Evolutionary conservation across 2,113 vertebrate genomes (phyloP).

Genomic region (Lanius ludovicianus): DNA sequence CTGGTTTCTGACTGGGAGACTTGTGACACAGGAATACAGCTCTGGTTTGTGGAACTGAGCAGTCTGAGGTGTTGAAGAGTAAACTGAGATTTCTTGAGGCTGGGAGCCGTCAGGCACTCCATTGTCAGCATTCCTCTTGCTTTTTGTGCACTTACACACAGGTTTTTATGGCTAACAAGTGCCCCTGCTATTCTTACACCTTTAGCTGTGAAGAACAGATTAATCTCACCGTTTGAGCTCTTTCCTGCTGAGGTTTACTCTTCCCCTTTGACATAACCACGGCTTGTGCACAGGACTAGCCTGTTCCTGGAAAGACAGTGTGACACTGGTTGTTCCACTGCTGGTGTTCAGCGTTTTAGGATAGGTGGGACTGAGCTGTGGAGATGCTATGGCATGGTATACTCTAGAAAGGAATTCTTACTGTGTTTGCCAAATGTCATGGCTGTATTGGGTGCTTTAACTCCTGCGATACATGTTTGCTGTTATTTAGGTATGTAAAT

Average conservation of each 20-base stretch:
- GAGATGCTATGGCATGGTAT: neutral
- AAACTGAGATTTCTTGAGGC: neutral
- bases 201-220: neutral
- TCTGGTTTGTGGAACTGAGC: neutral
- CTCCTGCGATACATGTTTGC: neutral
- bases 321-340: neutral
- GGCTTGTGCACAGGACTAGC: neutral
- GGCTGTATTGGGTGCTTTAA: neutral
- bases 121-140: rapidly evolving
- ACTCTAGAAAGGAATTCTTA: neutral
- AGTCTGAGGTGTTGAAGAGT: neutral
- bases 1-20: neutral
- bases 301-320: neutral
- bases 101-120: rapidly evolving
- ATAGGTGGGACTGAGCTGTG: neutral
- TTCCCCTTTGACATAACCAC: neutral
- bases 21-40: neutral
- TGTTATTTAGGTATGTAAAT: neutral
- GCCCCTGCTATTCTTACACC: neutral
- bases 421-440: neutral
- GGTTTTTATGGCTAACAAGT: neutral
- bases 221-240: neutral
- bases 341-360: neutral
- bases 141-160: rapidly evolving
- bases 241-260: neutral